A percentile compares a stretch with the other conserved stretches of the same genome.
Conservation (phyloP, 2,888 invertebrate genomes). For the Caenorhabditis doughertyi region DNA sequence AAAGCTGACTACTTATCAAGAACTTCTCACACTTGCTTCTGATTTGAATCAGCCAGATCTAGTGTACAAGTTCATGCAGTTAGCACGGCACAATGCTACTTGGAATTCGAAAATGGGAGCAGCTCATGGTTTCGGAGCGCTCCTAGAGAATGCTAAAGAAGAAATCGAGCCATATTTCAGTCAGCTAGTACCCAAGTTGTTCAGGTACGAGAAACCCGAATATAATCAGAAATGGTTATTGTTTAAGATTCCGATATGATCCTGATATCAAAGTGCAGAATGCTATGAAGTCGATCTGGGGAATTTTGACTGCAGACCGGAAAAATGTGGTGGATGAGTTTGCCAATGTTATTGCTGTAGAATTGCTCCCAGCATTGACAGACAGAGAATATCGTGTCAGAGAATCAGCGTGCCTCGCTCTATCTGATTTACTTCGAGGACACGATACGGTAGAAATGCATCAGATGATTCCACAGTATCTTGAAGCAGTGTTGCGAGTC, state of each 20-base stretch:
- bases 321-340: conserved; percentile 91
- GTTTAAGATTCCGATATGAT: conserved; percentile 89
- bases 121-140: conserved; percentile 93
- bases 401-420: conserved; percentile 91
- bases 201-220: conserved; percentile 69
- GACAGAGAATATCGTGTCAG: conserved; percentile 92
- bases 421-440: conserved; percentile 90
- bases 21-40: conserved; percentile 93
- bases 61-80: conserved; percentile 95
- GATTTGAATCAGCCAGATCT: conserved; percentile 96
- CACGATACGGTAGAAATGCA: conserved; percentile 83
- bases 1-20: conserved; percentile 90
- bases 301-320: conserved; percentile 91
- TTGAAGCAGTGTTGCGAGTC: conserved; percentile 91
- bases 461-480: conserved; percentile 86
- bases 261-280: conserved; percentile 93
- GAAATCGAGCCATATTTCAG: conserved; percentile 90
- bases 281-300: conserved; percentile 96
- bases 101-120: conserved; percentile 97
- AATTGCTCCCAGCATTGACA: conserved; percentile 90
- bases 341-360: conserved; percentile 89
- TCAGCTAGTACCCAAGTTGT: conserved; percentile 91
- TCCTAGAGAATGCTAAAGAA: conserved; percentile 90
- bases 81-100: conserved; percentile 94
- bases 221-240: background rate